Base-by-base conservation (phyloP, 2,888 invertebrate genomes). In the Pomacea canaliculata region DNA sequence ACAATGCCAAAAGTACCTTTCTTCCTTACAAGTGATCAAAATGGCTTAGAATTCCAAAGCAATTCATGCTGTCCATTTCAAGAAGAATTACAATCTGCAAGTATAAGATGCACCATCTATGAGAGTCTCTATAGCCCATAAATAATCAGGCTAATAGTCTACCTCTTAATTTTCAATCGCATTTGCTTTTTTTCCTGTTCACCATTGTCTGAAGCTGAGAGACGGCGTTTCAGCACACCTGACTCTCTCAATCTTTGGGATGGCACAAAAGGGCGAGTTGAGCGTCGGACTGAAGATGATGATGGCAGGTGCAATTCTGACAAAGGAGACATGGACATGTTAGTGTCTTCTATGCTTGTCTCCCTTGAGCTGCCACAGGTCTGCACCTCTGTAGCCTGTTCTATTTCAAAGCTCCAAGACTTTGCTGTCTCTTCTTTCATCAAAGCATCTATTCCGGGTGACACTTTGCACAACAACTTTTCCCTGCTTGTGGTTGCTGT, bases 211-310 rank as follows among this genome's bases (percentile, higher is more conserved):
- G 60, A n/a, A 68, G 56, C 69, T 0, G 69, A 60, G 19, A 74
- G 49, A 3, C 73, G 56, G 7, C 73, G 68, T 62, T 74, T 74
- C 23, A 74, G 67, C 37, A 74, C 67, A 59, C 46, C 69, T 7
- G 73, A 74, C 27, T 74, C 73, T 62, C 49, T 18, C 69, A 74
- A 19, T 16, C 69, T 49, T 49, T 74, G 73, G 37, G 73, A 74
- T n/a, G 73, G 73, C 60, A 74, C 69, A 67, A 62, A 19, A 16
- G 73, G 73, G n/a, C 73, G 68, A 5, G 73, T 60, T 8, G 73
- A 74, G 56, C 73, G 73, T 48, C 73, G 73, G 23, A 74, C 68
- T 56, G 49, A 69, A 48, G 73, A 60, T 60, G 73, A 59, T 4
- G 27, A 16, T 12, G 59, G 59, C 13, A 16, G 19, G 49, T 66